These are phyloP conservation scores for Macrosoma leucophasiata DNA, from an alignment of 2,888 invertebrate species.

Conservation along the genomic window DNA sequence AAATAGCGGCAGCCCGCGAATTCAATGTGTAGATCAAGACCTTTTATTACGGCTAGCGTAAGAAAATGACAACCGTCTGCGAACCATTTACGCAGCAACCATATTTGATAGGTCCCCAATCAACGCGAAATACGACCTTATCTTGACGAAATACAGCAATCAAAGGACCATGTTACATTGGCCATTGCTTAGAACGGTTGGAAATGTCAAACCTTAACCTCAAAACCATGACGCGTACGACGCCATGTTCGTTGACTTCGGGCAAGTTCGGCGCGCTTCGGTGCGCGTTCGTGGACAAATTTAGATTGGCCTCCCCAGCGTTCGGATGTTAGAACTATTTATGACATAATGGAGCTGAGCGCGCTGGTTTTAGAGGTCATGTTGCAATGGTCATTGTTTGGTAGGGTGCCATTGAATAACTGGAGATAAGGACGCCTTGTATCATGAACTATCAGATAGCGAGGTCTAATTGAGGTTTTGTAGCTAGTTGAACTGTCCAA, in stretches of 20 bases:
- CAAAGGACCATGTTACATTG: slow-evolving; percentile 18
- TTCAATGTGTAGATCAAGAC: slow-evolving; percentile 73
- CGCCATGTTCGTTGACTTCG: slow-evolving; percentile 61
- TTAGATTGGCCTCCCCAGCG: slow-evolving; percentile 31
- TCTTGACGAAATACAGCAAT: slow-evolving; percentile 25
- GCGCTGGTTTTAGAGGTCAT: slow-evolving; percentile 32
- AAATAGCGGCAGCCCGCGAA: slow-evolving; percentile 38
- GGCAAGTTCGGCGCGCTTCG: slow-evolving; percentile 47
- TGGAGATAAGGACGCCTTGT: slow-evolving; percentile 59
- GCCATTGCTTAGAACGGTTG: slow-evolving; percentile 47
- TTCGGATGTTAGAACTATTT: slow-evolving; percentile 24
- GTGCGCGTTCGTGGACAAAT: slow-evolving; percentile 35
- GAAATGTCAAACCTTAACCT: slow-evolving; percentile 75
- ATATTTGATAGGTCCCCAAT: slow-evolving; percentile 27
- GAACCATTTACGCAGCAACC: slow-evolving; percentile 42
- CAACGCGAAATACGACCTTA: slow-evolving; percentile 39
- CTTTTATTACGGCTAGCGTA: slow-evolving; percentile 46
- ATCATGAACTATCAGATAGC: slow-evolving; percentile 49
- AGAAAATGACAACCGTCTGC: slow-evolving; percentile 54
- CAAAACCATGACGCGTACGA: slow-evolving; percentile 63
- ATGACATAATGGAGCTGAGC: slow-evolving; percentile 24
- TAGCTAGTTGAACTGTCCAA: slow-evolving; percentile 8
- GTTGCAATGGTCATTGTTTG: slow-evolving; percentile 32
- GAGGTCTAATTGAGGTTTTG: slow-evolving; percentile 19
- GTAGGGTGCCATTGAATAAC: slow-evolving; percentile 51